Evolutionary conservation across 2,797 vertebrate genomes (phyloP).

Genomic region (Arnoldichthys spilopterus): DNA sequence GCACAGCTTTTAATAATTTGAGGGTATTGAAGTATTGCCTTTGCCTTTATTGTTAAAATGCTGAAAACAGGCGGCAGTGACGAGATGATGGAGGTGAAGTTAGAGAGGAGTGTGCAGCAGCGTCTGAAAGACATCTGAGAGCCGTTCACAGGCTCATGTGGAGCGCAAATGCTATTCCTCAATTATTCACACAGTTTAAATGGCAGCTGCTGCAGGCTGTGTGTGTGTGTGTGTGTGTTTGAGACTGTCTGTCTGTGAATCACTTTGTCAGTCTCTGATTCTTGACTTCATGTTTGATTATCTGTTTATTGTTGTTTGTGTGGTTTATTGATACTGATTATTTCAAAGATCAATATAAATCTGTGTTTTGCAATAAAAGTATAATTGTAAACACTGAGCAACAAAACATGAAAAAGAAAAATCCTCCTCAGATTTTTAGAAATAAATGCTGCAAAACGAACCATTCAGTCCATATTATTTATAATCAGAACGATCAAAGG

Average conservation of each 20-base stretch:
- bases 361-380: neutral
- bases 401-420: no score
- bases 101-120: constrained; percentile 40
- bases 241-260: constrained; percentile 59
- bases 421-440: no score
- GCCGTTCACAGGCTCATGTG: constrained; percentile 81
- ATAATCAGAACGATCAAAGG: no score
- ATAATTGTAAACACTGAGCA: no score
- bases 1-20: no score
- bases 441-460: no score
- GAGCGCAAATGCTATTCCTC: constrained; percentile 87
- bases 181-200: constrained; percentile 87
- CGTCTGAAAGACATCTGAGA: constrained; percentile 74
- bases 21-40: no score
- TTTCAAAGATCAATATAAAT: neutral
- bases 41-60: no score
- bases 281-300: neutral
- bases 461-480: no score
- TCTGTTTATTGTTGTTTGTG: neutral
- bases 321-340: neutral
- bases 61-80: constrained; percentile 24
- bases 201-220: constrained; percentile 79
- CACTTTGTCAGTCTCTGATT: constrained; percentile 47
- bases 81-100: constrained; percentile 37
- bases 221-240: constrained; percentile 18